phyloP scores from a whole-genome alignment of 92 coral and sea anemone genomes.

The Phenganax stokvisi region DNA sequence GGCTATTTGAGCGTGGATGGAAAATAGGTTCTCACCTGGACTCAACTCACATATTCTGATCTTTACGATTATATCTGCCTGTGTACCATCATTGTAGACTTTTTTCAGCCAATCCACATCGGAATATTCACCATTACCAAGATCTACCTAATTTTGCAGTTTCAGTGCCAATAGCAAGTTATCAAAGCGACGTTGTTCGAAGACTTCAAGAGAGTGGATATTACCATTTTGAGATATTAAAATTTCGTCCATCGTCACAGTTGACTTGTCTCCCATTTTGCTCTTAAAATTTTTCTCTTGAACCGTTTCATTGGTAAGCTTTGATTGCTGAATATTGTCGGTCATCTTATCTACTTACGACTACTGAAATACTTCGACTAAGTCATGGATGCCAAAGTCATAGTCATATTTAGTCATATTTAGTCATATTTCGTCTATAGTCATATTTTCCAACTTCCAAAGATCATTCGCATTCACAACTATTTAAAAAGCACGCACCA shows the following conservation, averaged over 20 bases:
- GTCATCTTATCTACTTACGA: not conserved
- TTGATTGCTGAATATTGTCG: not conserved
- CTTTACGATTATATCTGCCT: not conserved
- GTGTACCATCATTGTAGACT: not conserved
- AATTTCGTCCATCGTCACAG: not conserved
- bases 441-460: no score
- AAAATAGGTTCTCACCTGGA: slow-evolving; percentile 1
- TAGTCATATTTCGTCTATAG: no score
- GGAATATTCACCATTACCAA: not conserved
- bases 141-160: slow-evolving; percentile 1
- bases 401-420: no score
- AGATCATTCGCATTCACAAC: no score
- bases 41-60: not conserved
- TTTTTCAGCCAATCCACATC: not conserved
- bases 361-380: no score
- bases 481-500: no score
- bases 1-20: not conserved
- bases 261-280: not conserved
- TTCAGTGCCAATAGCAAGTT: not conserved
- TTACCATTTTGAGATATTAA: not conserved
- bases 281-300: not conserved
- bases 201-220: not conserved
- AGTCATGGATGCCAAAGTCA: no score
- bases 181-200: not conserved
- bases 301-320: not conserved